phyloP scores from a whole-genome alignment of 2,113 vertebrate genomes.

The Tetraodon nigroviridis region DNA sequence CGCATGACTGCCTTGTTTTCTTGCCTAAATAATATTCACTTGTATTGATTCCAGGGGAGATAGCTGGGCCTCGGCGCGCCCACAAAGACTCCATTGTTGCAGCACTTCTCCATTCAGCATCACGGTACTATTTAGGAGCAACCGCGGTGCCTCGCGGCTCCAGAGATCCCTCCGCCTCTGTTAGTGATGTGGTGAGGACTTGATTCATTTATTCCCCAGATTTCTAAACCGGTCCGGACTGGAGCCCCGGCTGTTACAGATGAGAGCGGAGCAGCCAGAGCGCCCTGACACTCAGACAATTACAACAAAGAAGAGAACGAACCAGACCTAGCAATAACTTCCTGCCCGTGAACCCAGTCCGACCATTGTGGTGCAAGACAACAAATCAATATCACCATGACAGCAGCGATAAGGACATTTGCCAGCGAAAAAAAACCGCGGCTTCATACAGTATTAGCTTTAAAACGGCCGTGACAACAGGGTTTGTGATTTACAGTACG shows the following conservation, averaged over 20 bases:
- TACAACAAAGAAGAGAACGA: not conserved
- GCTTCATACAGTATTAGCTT: too few relatives aligned
- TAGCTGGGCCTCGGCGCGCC: conserved; percentile 72
- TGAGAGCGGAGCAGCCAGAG: not conserved
- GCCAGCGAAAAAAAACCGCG: too few relatives aligned
- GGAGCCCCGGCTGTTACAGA: conserved; percentile 1
- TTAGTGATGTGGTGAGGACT: conserved; percentile 34
- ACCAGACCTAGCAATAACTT: not conserved
- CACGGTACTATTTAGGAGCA: conserved; percentile 46
- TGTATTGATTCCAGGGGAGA: conserved; percentile 82
- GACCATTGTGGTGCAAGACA: not conserved
- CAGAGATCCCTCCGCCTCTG: conserved; percentile 16
- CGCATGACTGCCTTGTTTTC: conserved; percentile 53
- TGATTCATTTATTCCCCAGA: conserved; percentile 20
- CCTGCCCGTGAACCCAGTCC: not conserved
- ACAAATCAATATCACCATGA: not conserved
- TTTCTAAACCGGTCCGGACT: not conserved
- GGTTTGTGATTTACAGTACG: too few relatives aligned
- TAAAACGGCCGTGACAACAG: conserved; percentile 41
- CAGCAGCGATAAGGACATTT: not conserved
- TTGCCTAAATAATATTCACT: conserved; percentile 52
- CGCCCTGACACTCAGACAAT: not conserved
- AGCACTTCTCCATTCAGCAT: conserved; percentile 54
- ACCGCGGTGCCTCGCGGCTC: conserved; percentile 24
- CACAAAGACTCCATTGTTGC: conserved; percentile 75